Conservation (phyloP, 2,113 vertebrate genomes). For the Sebastes schlegelii region DNA sequence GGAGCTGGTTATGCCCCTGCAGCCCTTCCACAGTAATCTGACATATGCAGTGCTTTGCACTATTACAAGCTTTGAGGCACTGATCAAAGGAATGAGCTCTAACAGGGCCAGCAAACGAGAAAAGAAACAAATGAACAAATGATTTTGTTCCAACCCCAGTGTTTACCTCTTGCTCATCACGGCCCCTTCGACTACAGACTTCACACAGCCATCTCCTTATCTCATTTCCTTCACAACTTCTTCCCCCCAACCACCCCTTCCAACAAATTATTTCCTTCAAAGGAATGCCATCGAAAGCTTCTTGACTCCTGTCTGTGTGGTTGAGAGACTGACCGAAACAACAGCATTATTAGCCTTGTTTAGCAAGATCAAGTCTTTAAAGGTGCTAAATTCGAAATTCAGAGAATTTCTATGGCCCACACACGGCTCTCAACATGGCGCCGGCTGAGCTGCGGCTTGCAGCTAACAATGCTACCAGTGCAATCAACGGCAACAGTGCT, state of each 20-base stretch:
- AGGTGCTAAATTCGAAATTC: too few species aligned
- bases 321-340: not conserved
- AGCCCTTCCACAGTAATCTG: slow-evolving; percentile 69
- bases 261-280: slow-evolving; percentile 5
- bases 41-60: slow-evolving; percentile 69
- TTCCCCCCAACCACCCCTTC: not conserved
- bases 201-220: slow-evolving; percentile 16
- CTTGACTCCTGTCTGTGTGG: not conserved
- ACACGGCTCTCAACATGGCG: too few species aligned
- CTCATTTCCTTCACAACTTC: not conserved
- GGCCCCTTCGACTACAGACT: slow-evolving; percentile 47
- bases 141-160: slow-evolving; percentile 60
- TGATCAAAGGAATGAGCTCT: slow-evolving; percentile 69
- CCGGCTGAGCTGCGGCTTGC: too few species aligned
- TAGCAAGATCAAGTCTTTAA: too few species aligned
- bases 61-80: slow-evolving; percentile 67
- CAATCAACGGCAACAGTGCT: too few species aligned
- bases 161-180: slow-evolving; percentile 60
- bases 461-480: too few species aligned
- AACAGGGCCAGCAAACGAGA: slow-evolving; percentile 67
- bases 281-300: not conserved
- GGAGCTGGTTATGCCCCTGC: slow-evolving; percentile 57
- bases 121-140: slow-evolving; percentile 71
- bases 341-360: not conserved
- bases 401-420: too few species aligned